Conservation (phyloP, 2,797 vertebrate species). For the Neostethus bicornis region DNA sequence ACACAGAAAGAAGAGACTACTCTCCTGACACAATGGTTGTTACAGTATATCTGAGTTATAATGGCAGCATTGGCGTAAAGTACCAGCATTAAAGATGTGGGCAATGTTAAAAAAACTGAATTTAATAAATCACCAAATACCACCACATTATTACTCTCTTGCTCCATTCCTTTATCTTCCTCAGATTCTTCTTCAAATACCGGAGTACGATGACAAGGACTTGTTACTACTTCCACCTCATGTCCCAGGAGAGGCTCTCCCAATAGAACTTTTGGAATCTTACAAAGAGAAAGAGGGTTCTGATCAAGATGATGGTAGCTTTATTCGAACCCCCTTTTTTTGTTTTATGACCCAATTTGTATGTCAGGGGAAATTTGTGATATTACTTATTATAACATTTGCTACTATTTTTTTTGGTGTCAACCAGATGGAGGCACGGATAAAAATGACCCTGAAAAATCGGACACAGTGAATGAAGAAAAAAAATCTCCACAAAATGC, state of each 20-base stretch:
- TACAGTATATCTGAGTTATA: no score
- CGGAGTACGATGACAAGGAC: conserved; percentile 80
- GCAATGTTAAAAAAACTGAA: no score
- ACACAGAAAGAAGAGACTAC: no score
- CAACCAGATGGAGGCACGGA: conserved; percentile 18
- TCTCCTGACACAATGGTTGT: no score
- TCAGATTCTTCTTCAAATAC: conserved; percentile 83
- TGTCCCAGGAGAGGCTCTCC: conserved; percentile 81
- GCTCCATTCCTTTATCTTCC: background rate
- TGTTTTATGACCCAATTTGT: no score
- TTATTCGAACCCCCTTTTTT: background rate
- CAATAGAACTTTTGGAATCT: conserved; percentile 83
- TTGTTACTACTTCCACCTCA: conserved; percentile 84
- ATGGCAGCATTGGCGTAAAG: no score
- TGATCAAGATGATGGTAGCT: conserved; percentile 53
- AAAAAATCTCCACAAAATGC: conserved; percentile 7
- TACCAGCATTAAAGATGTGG: no score
- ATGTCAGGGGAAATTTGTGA: background rate
- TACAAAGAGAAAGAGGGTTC: no score
- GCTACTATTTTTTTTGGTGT: conserved; percentile 17
- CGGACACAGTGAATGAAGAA: conserved; percentile 21
- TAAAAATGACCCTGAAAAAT: conserved; percentile 17
- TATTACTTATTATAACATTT: background rate
- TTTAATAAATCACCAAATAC: no score
- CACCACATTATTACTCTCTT: no score